Conservation (phyloP, 2,888 invertebrate species). For the Synanthedon formicaeformis region DNA sequence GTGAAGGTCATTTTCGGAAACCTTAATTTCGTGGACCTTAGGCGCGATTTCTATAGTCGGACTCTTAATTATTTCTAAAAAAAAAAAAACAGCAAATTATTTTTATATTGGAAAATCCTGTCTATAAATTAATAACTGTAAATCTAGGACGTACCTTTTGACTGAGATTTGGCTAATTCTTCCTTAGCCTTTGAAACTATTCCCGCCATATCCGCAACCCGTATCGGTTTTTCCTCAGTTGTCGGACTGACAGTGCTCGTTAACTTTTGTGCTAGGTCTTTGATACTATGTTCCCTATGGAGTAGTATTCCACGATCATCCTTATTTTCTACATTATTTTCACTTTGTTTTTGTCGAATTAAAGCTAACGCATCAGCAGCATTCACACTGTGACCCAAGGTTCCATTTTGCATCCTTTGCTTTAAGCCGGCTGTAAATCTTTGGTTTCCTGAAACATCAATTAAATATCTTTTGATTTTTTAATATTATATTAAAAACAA, state of each 20-base stretch:
- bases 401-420: conserved; percentile 72
- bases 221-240: conserved; percentile 72
- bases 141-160: conserved; percentile 65
- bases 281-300: conserved; percentile 87
- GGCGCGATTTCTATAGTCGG: conserved; percentile 76
- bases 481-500: conserved; percentile 1
- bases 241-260: conserved; percentile 74
- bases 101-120: not conserved
- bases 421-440: conserved; percentile 70
- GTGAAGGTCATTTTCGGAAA: conserved; percentile 93
- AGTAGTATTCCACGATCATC: conserved; percentile 75
- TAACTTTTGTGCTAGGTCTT: conserved; percentile 88
- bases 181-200: conserved; percentile 94
- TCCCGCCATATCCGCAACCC: conserved; percentile 88
- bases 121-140: not conserved
- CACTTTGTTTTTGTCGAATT: conserved; percentile 67
- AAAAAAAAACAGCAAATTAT: conserved; percentile 10
- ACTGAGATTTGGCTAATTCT: conserved; percentile 88
- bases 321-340: conserved; percentile 69
- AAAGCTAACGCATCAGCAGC: conserved; percentile 47
- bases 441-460: conserved; percentile 57
- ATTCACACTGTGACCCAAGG: conserved; percentile 63
- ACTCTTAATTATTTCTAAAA: conserved; percentile 76
- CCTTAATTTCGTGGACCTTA: conserved; percentile 78
- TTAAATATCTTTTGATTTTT: not conserved